phyloP scores from a whole-genome alignment of 2,888 invertebrate genomes.

The Ommatoiulus sabulosus region DNA sequence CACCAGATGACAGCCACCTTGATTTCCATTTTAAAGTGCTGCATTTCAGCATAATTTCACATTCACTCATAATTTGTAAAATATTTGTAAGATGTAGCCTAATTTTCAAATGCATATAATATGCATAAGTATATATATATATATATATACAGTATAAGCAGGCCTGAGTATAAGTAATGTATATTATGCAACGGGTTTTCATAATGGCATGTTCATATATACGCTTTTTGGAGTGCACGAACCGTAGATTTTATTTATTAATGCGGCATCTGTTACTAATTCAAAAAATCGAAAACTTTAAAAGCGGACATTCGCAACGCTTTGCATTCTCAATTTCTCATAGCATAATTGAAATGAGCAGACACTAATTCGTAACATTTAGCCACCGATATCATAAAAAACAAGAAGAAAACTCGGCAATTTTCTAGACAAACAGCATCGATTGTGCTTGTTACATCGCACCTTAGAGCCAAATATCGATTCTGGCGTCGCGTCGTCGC shows the following conservation, averaged over 20 bases:
- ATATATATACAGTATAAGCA: too few species aligned
- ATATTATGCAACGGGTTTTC: background rate
- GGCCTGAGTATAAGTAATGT: background rate
- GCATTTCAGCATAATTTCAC: too few species aligned
- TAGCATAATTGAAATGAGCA: background rate
- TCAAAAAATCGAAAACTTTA: background rate
- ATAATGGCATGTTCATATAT: background rate
- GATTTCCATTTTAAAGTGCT: background rate
- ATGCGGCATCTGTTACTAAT: background rate
- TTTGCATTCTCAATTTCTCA: background rate
- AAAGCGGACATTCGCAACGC: background rate
- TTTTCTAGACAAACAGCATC: conserved; percentile 15
- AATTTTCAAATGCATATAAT: background rate
- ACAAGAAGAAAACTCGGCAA: background rate
- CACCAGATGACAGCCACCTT: background rate
- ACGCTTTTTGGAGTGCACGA: background rate
- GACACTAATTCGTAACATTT: conserved; percentile 12
- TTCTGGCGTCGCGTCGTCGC: background rate
- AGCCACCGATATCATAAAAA: background rate
- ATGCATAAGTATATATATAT: too few species aligned
- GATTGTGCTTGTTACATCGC: background rate
- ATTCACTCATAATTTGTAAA: background rate
- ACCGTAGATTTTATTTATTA: background rate
- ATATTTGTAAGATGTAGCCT: background rate
- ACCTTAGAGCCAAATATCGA: conserved; percentile 22